Base-by-base conservation (phyloP, 2,888 invertebrate genomes). In the Ophion ellenae region DNA sequence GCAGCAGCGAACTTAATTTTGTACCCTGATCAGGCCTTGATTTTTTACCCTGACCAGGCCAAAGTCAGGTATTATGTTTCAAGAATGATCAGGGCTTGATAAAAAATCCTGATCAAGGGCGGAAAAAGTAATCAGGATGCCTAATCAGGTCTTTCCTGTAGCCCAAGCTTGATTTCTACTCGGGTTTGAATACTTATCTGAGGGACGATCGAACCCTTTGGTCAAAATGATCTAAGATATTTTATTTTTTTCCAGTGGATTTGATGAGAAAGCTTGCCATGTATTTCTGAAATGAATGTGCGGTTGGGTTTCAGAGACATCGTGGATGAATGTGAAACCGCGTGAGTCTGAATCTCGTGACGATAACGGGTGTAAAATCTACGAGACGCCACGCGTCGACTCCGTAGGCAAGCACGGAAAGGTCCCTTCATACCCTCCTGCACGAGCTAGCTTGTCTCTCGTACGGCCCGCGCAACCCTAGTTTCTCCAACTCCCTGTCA, bases 301-400 rank as follows among this genome's bases (percentile, higher is more conserved):
- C 5, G 14, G 53, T 40, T 53, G 53, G 53, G 67, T 77, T 24
- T 28, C 40, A 45, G 17, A 69, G 17, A 59, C 45, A 78, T 24
- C 11, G 59, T 45, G n/a, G 78, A 40, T 80, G 59, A 53, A 36
- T 77, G 71, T 81, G 66, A 45, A 40, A 74, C n/a, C 63, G 69
- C 59, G 66, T 9, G 63, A 76, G 61, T 45, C 47, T 53, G 74
- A 85, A 78, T 77, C 57, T 45, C 67, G 67, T 75, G 74, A 61
- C 59, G 69, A 9, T 45, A 59, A 66, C 20, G 78, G 63, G 71
- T 75, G 81, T 69, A 76, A 70, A 73, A 77, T 76, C 80, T 73
- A 83, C 76, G 83, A 64, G 87, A 78, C 70, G 70, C 76, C 59
- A 76, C 61, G 67, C 73, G 24, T 24, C 61, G 36, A 57, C 59